Percentiles rank a stretch among this genome's conserved stretches.
Evolutionary conservation across 2,113 vertebrate species (phyloP).

Genomic region (Paradoxurus hermaphroditus): DNA sequence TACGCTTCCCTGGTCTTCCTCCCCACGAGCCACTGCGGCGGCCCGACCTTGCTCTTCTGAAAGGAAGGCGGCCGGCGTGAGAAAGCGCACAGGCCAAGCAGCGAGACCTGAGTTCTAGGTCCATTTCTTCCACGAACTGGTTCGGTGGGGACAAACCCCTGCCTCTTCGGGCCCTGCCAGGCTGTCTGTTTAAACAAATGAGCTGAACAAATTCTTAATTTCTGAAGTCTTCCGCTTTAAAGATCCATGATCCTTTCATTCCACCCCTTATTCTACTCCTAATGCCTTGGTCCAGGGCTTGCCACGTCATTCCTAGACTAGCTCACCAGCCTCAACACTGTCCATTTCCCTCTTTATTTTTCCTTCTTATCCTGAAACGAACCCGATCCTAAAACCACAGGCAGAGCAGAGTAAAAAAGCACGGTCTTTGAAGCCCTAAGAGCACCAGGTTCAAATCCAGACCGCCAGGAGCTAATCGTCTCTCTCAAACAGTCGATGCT

Average conservation of each 20-base stretch:
- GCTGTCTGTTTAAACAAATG: not conserved
- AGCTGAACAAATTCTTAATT: constrained; percentile 11
- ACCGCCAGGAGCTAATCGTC: not conserved
- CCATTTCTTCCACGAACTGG: not conserved
- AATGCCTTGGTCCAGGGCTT: not conserved
- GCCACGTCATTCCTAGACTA: not conserved
- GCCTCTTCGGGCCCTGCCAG: not conserved
- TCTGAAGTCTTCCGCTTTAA: constrained; percentile 28
- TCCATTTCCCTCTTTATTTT: not conserved
- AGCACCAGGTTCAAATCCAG: not conserved
- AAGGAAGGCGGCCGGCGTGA: not conserved
- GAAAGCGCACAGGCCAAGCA: not conserved
- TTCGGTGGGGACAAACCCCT: not conserved
- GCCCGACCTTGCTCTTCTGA: not conserved
- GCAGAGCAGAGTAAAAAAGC: not conserved
- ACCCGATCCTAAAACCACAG: not conserved
- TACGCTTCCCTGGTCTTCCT: not conserved
- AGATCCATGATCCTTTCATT: not conserved
- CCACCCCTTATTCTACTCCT: not conserved
- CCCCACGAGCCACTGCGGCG: not conserved
- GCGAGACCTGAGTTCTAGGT: not conserved
- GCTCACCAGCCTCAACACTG: not conserved
- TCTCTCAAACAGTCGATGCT: not conserved
- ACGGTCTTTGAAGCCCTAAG: constrained; percentile 4
- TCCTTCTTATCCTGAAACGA: not conserved